Evolutionary conservation across 2,888 invertebrate species (phyloP).

Genomic region (Hydrotaea diabolus): DNA sequence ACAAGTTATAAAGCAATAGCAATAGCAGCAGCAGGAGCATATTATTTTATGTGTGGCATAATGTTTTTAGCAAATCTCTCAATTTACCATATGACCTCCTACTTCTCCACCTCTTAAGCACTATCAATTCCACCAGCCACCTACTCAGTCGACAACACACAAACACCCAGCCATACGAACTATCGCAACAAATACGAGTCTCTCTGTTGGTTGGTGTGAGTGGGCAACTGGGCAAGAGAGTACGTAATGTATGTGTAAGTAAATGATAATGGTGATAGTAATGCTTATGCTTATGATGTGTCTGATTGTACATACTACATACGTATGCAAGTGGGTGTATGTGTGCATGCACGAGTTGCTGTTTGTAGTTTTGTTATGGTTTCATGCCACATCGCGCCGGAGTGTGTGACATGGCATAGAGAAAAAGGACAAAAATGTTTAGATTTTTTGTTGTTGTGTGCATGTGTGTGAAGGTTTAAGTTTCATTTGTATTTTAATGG

Average conservation of each 20-base stretch:
- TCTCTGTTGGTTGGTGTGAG: background rate
- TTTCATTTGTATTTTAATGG: slow-evolving; percentile 57
- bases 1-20: slow-evolving; percentile 76
- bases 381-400: slow-evolving; percentile 30
- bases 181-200: slow-evolving; percentile 14
- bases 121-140: slow-evolving; percentile 1
- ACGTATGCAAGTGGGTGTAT: background rate
- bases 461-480: slow-evolving; percentile 56
- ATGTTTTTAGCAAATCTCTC: slow-evolving; percentile 69
- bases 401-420: slow-evolving; percentile 51
- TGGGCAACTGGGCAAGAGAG: slow-evolving; percentile 32
- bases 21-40: slow-evolving; percentile 40
- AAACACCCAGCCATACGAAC: background rate
- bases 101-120: background rate
- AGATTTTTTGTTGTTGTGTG: slow-evolving; percentile 27
- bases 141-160: background rate
- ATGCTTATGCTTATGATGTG: slow-evolving; percentile 67
- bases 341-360: slow-evolving; percentile 12
- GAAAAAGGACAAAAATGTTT: slow-evolving; percentile 43
- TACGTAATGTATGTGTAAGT: slow-evolving; percentile 30
- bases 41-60: slow-evolving; percentile 78
- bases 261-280: slow-evolving; percentile 65
- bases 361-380: slow-evolving; percentile 31
- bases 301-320: slow-evolving; percentile 54
- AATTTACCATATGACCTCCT: slow-evolving; percentile 64